These are phyloP conservation scores for Charaxes varanes DNA, from an alignment of 1,140 invertebrate species.

Conservation along the genomic window DNA sequence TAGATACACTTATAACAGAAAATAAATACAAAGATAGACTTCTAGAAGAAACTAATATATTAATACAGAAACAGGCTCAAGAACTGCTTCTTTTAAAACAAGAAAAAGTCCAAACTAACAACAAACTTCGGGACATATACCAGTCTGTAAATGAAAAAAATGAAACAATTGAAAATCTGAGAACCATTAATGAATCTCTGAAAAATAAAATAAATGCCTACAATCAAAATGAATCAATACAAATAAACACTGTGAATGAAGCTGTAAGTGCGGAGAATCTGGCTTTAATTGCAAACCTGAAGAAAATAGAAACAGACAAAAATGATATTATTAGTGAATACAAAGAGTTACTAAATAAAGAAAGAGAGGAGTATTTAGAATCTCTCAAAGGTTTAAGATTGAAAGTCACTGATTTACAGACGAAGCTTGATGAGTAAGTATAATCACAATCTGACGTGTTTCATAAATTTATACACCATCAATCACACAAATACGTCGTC, in stretches of 20 bases:
- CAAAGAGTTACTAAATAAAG: constrained; percentile 51
- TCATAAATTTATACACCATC: constrained; percentile 22
- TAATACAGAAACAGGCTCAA: constrained; percentile 29
- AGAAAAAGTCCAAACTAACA: constrained; percentile 33
- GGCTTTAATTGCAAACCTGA: constrained; percentile 38
- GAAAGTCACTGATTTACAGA: constrained; percentile 45
- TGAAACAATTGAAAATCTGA: constrained; percentile 30
- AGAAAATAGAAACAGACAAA: constrained; percentile 62
- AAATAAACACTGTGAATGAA: constrained; percentile 28
- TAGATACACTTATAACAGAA: constrained; percentile 29
- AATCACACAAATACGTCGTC: constrained; percentile 24
- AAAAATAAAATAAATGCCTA: constrained; percentile 34
- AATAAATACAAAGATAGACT: constrained; percentile 30
- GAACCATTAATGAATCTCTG: constrained; percentile 29
- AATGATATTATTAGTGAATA: constrained; percentile 49
- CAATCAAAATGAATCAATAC: constrained; percentile 26
- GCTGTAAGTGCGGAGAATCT: constrained; percentile 38
- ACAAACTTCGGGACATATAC: constrained; percentile 33
- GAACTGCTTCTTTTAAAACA: constrained; percentile 34
- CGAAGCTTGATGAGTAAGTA: constrained; percentile 52
- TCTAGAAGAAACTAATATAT: constrained; percentile 26
- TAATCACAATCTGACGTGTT: neutral
- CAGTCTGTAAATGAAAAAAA: constrained; percentile 40
- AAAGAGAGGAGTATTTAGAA: constrained; percentile 55
- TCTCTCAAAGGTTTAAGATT: constrained; percentile 46